These are phyloP conservation scores for Pedionomus torquatus DNA, from an alignment of 2,113 vertebrate species.

Conservation along the genomic window DNA sequence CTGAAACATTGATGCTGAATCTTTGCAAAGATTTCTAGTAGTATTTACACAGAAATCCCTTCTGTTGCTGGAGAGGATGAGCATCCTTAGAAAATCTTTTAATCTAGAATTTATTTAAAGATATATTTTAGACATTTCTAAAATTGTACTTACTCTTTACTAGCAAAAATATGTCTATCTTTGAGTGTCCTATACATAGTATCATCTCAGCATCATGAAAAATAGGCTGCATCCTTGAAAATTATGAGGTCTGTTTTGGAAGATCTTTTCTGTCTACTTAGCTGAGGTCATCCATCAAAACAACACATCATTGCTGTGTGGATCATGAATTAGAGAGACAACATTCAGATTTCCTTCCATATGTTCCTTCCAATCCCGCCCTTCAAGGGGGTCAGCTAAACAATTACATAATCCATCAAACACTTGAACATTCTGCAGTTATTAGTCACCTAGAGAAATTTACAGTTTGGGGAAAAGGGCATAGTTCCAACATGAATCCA, in stretches of 20 bases:
- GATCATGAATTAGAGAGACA: neutral
- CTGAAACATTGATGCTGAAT: neutral
- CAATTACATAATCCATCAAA: neutral
- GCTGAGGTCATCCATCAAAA: neutral
- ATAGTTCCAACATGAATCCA: conserved; percentile 16
- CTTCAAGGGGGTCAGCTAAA: neutral
- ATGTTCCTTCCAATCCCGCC: neutral
- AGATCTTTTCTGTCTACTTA: neutral
- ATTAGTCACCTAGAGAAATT: neutral
- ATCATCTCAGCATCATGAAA: neutral
- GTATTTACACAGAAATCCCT: neutral
- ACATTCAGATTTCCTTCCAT: neutral
- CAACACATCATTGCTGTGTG: neutral
- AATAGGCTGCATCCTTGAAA: neutral
- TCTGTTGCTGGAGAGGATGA: neutral
- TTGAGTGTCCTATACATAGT: neutral
- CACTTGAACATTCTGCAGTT: neutral
- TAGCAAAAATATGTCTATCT: neutral
- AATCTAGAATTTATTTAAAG: neutral
- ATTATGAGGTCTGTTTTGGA: neutral
- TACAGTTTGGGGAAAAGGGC: neutral
- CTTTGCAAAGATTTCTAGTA: neutral
- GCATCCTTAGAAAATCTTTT: neutral
- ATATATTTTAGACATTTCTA: neutral
- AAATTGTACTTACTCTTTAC: neutral